Base-by-base conservation (phyloP, 2,113 vertebrate genomes). In the Nymphicus hollandicus region DNA sequence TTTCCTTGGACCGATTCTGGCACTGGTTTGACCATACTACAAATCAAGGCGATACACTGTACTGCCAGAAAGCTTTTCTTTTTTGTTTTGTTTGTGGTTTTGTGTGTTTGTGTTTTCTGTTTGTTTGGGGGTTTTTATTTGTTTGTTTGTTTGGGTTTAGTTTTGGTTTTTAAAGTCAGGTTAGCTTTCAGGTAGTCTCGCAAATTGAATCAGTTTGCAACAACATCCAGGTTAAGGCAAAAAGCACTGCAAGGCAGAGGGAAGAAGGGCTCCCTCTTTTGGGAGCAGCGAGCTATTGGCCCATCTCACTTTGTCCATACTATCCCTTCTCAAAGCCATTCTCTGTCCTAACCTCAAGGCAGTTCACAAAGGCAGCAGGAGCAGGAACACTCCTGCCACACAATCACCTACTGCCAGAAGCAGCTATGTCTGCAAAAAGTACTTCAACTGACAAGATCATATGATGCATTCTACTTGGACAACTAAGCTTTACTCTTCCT, bases 1-100 rank as follows among this genome's bases (percentile, higher is more conserved):
- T 69, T 52, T n/a, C 64, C 43, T 41, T 0, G 1, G 31, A 5
- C 24, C 9, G 14, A 44, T 18, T 10, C 44, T 41, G 53, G 47
- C 20, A 11, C 35, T 39, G 6, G 22, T 52, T 3, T 43, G 76
- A 50, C 22, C 23, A 11, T 28, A 5, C 16, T 13, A 60, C 44
- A 53, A 19, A 43, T 13, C 18, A 18, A 18, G 28, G 61, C 20
- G 14, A 69, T 3, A 24, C 0, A 1, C 20, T 23, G 1, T 2
- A 31, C 9, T 33, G 43, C 13, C 64, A 50, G 43, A 77, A 77
- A 31, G 20, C 28, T 27, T 49, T 10, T 12, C 3, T 58, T 16
- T 41, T 41, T 41, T 41, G 41, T 41, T 44, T 44, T 44, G 44
- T n/a, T 58, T 29, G 28, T 17, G 52, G 52, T 9, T 22, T 18